Percentiles rank a stretch among this genome's conserved stretches.
Evolutionary conservation across 2,797 vertebrate species (phyloP).

Genomic region (Cheirogaleus major): DNA sequence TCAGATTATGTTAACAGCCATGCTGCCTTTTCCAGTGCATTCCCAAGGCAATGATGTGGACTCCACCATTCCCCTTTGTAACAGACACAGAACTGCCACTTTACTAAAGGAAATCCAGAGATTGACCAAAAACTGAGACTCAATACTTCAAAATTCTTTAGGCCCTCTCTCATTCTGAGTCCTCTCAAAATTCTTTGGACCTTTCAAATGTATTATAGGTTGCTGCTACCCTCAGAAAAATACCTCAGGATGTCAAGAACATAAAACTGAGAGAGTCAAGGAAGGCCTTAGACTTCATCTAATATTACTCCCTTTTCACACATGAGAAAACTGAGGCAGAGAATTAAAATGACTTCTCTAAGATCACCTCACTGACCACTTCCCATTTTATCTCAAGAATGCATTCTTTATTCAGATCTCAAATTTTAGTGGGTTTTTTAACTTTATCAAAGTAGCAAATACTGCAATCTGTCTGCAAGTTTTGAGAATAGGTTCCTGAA

Average conservation of each 20-base stretch:
- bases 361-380: background rate
- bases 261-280: background rate
- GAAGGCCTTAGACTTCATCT: background rate
- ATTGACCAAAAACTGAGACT: background rate
- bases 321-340: background rate
- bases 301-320: background rate
- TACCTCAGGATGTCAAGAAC: background rate
- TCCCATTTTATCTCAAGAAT: slow-evolving; percentile 7
- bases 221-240: background rate
- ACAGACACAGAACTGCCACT: background rate
- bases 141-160: background rate
- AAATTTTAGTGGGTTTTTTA: slow-evolving; percentile 27
- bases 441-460: background rate
- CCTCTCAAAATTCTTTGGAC: background rate
- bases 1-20: background rate
- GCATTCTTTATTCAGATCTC: background rate
- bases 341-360: background rate
- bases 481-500: background rate
- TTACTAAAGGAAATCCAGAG: background rate
- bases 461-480: background rate
- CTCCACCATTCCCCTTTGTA: background rate
- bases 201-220: background rate
- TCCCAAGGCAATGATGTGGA: background rate
- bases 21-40: background rate
- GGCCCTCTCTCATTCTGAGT: background rate